Conservation (phyloP, 2,888 invertebrate species). For the Pristionchus fissidentatus region DNA sequence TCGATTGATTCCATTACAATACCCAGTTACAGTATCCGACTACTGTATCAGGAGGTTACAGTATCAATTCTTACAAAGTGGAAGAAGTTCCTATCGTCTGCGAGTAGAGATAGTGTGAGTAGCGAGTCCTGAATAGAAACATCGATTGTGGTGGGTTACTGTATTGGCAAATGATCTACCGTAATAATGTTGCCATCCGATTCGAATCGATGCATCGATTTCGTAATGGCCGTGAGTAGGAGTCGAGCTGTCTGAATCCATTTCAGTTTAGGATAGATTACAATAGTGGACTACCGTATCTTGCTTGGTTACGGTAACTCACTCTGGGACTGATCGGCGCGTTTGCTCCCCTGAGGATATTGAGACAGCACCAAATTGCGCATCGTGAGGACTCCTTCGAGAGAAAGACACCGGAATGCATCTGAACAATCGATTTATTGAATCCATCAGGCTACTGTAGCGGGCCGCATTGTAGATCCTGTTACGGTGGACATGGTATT, state of each 20-base stretch:
- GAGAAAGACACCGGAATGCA: neutral
- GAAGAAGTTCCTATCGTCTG: conserved; percentile 44
- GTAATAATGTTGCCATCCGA: neutral
- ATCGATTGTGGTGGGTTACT: neutral
- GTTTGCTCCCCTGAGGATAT: conserved; percentile 24
- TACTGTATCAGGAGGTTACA: neutral
- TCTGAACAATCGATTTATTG: neutral
- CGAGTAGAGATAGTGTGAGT: conserved; percentile 26
- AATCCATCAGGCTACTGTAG: too few relatives aligned
- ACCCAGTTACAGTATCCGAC: neutral
- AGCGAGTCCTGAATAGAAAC: conserved; percentile 22
- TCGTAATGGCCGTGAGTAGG: neutral
- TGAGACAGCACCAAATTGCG: conserved; percentile 40
- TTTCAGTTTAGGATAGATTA: neutral
- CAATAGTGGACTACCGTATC: neutral
- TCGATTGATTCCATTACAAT: neutral
- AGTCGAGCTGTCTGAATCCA: conserved; percentile 9
- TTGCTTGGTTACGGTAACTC: neutral
- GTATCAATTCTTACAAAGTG: conserved; percentile 16
- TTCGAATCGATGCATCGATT: neutral
- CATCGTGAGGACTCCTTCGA: neutral
- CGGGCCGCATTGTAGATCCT: too few relatives aligned
- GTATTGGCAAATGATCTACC: neutral
- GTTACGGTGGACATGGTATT: too few relatives aligned
- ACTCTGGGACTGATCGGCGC: neutral